These are phyloP conservation scores for Zosterops japonicus DNA, from an alignment of 2,113 vertebrate species.

Conservation along the genomic window DNA sequence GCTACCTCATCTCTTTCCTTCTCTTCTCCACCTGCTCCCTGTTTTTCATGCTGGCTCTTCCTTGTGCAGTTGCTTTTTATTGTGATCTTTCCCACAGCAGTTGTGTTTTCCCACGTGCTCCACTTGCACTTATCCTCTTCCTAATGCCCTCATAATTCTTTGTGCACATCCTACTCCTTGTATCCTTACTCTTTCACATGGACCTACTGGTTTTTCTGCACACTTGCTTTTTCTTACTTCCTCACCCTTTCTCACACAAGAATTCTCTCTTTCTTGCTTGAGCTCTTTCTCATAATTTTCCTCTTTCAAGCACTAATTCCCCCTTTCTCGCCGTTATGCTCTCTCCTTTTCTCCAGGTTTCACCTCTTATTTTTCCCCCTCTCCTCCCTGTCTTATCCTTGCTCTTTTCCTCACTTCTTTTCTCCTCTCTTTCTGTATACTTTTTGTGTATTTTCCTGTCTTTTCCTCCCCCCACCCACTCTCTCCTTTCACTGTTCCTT, in stretches of 20 bases:
- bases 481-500: neutral
- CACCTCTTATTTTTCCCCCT: neutral
- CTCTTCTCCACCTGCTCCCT: accelerated
- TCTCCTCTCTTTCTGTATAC: neutral
- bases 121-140: neutral
- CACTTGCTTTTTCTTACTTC: neutral
- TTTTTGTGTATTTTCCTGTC: neutral
- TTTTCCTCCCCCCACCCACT: neutral
- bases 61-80: neutral
- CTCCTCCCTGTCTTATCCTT: neutral
- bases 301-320: neutral
- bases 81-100: neutral
- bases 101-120: accelerated
- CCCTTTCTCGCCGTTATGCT: too few relatives aligned
- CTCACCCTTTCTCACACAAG: neutral
- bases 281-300: neutral
- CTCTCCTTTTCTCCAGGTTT: neutral
- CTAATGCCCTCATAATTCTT: neutral
- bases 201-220: neutral
- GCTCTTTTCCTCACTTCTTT: neutral
- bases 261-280: neutral
- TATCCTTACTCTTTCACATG: neutral
- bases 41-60: neutral
- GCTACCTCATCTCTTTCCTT: neutral
- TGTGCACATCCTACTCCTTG: neutral